Percentiles rank a stretch among this genome's conserved stretches.
phyloP scores from a whole-genome alignment of 2,797 vertebrate species.

The Hoplostethus atlanticus region DNA sequence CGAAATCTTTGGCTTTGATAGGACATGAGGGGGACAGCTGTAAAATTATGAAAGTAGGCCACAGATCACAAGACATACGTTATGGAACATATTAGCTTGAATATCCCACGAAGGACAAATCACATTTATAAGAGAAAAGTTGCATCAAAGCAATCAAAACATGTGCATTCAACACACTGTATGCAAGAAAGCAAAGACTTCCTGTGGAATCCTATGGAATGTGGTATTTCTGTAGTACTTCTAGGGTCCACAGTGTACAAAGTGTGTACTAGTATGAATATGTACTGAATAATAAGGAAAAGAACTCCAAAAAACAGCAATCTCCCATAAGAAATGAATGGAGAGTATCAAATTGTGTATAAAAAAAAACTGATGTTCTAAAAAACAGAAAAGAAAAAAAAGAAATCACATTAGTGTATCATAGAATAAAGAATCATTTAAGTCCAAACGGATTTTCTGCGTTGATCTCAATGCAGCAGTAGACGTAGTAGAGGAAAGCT shows the following conservation, averaged over 20 bases:
- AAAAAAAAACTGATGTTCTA: neutral
- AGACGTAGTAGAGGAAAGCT: slow-evolving; percentile 70
- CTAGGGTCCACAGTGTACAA: neutral
- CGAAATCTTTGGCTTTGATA: slow-evolving; percentile 8
- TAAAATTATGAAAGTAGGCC: neutral
- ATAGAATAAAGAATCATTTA: neutral
- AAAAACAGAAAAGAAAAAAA: neutral
- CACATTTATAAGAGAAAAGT: neutral
- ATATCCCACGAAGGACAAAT: slow-evolving; percentile 2
- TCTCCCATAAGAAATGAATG: neutral
- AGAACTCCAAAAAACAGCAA: neutral
- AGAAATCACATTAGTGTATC: slow-evolving; percentile 2
- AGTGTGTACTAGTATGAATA: neutral
- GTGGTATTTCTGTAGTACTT: neutral
- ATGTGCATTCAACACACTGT: slow-evolving; percentile 2
- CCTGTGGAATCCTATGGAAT: slow-evolving; percentile 1
- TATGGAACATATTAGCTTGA: neutral
- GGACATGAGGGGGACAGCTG: neutral
- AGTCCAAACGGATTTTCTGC: slow-evolving; percentile 38
- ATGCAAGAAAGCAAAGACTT: slow-evolving; percentile 14
- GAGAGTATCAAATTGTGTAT: neutral
- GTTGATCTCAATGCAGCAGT: slow-evolving; percentile 54
- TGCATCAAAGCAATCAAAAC: slow-evolving; percentile 1
- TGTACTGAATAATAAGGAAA: neutral
- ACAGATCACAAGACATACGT: neutral